phyloP scores from a whole-genome alignment of 2,797 vertebrate genomes.

The Acrossocheilus wenchowensis region DNA sequence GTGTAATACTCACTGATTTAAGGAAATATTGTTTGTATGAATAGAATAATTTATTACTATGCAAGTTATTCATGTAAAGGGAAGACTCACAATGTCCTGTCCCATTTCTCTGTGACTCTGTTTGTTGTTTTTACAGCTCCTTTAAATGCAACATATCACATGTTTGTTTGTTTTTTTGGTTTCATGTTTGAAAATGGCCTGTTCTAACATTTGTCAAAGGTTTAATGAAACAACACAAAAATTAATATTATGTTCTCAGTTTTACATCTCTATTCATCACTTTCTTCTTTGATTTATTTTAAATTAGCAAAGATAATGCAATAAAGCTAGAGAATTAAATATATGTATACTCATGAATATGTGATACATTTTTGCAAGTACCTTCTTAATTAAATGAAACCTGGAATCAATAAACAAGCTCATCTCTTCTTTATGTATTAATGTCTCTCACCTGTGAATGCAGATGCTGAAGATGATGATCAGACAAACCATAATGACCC shows the following conservation, averaged over 20 bases:
- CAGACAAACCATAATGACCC: not conserved
- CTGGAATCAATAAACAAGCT: not conserved
- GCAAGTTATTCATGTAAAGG: not conserved
- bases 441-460: slow-evolving; percentile 1
- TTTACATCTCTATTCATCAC: not conserved
- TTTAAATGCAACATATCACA: not conserved
- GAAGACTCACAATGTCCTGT: not conserved
- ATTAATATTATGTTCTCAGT: not conserved
- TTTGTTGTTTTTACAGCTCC: not conserved
- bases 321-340: not conserved
- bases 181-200: not conserved
- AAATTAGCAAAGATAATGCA: not conserved
- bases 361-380: not conserved
- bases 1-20: not conserved
- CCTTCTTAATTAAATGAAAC: not conserved
- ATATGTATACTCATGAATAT: not conserved
- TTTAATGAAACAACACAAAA: not conserved
- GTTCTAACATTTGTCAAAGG: not conserved
- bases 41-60: not conserved
- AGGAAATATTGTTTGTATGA: not conserved
- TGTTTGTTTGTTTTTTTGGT: not conserved
- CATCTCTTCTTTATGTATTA: not conserved
- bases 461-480: not conserved
- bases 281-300: not conserved
- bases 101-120: not conserved